Evolutionary conservation across 2,888 invertebrate genomes (phyloP), one percentile per base, ranked within the genome.

Genomic region (Entomobrya multifasciata): DNA sequence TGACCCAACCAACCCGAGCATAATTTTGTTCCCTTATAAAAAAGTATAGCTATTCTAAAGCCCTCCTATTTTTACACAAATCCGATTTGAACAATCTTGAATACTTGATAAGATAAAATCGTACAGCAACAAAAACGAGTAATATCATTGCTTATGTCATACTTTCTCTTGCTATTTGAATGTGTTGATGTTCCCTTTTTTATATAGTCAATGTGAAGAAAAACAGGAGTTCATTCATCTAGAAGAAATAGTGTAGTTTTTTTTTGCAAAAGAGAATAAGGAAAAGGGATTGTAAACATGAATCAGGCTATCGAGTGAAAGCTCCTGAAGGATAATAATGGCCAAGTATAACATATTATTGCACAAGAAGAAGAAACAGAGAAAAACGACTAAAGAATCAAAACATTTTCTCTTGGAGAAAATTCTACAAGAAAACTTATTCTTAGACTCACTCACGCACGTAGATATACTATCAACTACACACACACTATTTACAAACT

Each of bases 231-330:
- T 60, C 60, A 60, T 60, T 60, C 60, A 8, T 67, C 36, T 41
- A 22, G 44, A 67, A 67, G 67, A 67, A 67, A 30, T 36, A 2
- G 41, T 67, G 25, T n/a, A n/a, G n/a, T 25, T 27, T 72, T 20
- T 72, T 8, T 72, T 15, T 49, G 20, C 57, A 60, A 5, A 17
- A 60, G 36, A 27, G 25, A 62, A 36, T 8, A 55, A n/a, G 52
- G 49, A 44, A n/a, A 60, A 47, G 52, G 27, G 36, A 77, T 78
- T 55, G n/a, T 62, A 83, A 82, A 65, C 84, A 84, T 84, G 84
- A 84, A 84, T 84, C 84, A 84, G 77, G 8, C 55, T 77, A 77
- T 84, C 84, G 77, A 60, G 52, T 47, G 65, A 83, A 83, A 76
- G 76, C 49, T 49, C 62, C 30, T 25, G 47, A 22, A 72, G 67